phyloP scores from a whole-genome alignment of 2,888 invertebrate genomes.

The Celastrina argiolus region DNA sequence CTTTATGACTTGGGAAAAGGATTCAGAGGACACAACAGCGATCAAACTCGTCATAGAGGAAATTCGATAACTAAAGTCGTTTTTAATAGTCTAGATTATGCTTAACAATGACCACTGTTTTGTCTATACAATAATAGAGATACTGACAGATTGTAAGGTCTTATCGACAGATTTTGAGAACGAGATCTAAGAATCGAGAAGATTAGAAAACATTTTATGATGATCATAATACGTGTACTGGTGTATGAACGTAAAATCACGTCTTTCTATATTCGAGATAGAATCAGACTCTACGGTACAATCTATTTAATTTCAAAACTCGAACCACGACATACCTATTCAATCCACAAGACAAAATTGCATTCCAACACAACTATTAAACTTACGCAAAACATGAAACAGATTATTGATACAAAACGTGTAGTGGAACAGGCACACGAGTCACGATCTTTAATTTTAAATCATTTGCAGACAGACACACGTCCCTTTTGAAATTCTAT shows the following conservation, averaged over 20 bases:
- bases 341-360: constrained; percentile 12
- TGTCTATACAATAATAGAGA: too few species aligned
- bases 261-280: too few species aligned
- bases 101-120: too few species aligned
- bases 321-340: not conserved
- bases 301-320: constrained; percentile 2
- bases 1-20: not conserved
- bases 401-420: constrained; percentile 28
- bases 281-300: not conserved
- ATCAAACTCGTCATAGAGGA: not conserved
- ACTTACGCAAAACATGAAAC: constrained; percentile 17
- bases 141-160: too few species aligned
- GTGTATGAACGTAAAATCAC: too few species aligned
- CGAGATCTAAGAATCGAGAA: too few species aligned
- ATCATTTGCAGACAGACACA: constrained; percentile 35
- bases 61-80: not conserved
- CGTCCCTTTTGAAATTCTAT: constrained; percentile 54
- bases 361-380: constrained; percentile 11
- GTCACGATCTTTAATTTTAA: constrained; percentile 39
- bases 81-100: too few species aligned
- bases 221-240: too few species aligned
- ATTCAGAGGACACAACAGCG: not conserved
- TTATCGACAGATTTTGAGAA: too few species aligned
- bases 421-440: constrained; percentile 29
- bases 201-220: too few species aligned